Evolutionary conservation across 2,797 vertebrate genomes (phyloP).

Genomic region (Glyptemys insculpta): DNA sequence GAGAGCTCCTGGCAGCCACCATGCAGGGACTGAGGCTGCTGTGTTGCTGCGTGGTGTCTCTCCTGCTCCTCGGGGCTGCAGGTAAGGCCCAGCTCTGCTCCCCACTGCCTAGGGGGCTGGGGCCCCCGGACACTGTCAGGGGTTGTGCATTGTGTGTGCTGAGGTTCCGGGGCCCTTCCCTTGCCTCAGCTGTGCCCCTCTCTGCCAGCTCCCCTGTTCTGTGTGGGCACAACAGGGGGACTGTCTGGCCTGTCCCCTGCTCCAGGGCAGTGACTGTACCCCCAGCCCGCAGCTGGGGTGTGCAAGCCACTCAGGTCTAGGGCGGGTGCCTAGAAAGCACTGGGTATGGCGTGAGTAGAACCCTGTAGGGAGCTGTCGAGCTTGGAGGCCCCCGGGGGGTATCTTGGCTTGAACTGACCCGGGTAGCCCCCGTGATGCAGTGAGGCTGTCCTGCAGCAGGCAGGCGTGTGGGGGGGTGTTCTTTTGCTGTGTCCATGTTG

Average conservation of each 20-base stretch:
- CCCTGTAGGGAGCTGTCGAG: not conserved
- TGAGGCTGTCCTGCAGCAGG: not conserved
- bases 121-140: too few species aligned
- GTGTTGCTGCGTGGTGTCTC: conserved; percentile 90
- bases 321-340: not conserved
- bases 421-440: not conserved
- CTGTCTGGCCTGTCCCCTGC: not conserved
- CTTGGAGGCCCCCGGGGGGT: not conserved
- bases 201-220: not conserved
- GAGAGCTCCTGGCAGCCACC: conserved; percentile 95
- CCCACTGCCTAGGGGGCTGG: not conserved
- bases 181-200: not conserved
- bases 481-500: not conserved
- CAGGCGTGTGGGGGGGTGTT: not conserved
- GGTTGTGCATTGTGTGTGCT: not conserved
- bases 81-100: conserved; percentile 81
- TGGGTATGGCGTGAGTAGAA: not conserved
- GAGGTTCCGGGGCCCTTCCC: not conserved
- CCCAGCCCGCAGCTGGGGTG: not conserved
- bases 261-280: not conserved
- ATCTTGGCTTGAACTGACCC: not conserved
- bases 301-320: not conserved
- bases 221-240: not conserved
- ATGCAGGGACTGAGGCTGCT: conserved; percentile 94
- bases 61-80: conserved; percentile 90